Conservation (phyloP, 2,113 vertebrate genomes). For the Syngnathoides biaculeatus region DNA sequence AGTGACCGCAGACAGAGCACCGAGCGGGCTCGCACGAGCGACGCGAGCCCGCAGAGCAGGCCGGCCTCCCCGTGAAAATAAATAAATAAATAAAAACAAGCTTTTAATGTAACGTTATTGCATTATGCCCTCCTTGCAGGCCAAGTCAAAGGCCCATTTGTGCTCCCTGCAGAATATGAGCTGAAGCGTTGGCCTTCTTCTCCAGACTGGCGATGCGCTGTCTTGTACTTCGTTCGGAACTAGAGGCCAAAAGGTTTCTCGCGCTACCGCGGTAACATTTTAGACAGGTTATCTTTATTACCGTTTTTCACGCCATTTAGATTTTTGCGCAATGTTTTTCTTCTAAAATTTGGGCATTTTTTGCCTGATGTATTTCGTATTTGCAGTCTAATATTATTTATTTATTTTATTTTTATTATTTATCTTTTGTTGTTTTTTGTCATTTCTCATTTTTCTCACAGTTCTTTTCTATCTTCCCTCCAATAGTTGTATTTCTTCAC, state of each 20-base stretch:
- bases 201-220: conserved; percentile 18
- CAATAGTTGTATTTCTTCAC: too few species aligned
- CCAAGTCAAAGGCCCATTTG: conserved; percentile 66
- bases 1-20: conserved; percentile 73
- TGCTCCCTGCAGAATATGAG: conserved; percentile 60
- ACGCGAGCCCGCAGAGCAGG: conserved; percentile 39
- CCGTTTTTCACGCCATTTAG: too few species aligned
- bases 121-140: conserved; percentile 66
- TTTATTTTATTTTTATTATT: too few species aligned
- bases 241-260: not conserved
- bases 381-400: too few species aligned
- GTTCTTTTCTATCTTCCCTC: too few species aligned
- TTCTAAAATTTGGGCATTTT: not conserved
- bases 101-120: conserved; percentile 69
- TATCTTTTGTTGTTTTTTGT: too few species aligned
- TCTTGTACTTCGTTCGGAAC: not conserved
- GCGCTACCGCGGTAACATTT: too few species aligned
- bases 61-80: conserved; percentile 52
- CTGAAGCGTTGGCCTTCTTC: conserved; percentile 20
- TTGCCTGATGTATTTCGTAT: too few species aligned
- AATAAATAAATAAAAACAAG: conserved; percentile 23
- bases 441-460: too few species aligned
- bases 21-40: conserved; percentile 55
- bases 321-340: not conserved
- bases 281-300: too few species aligned